Evolutionary conservation across 2,888 invertebrate species (phyloP).

Genomic region (Unio pictorum): DNA sequence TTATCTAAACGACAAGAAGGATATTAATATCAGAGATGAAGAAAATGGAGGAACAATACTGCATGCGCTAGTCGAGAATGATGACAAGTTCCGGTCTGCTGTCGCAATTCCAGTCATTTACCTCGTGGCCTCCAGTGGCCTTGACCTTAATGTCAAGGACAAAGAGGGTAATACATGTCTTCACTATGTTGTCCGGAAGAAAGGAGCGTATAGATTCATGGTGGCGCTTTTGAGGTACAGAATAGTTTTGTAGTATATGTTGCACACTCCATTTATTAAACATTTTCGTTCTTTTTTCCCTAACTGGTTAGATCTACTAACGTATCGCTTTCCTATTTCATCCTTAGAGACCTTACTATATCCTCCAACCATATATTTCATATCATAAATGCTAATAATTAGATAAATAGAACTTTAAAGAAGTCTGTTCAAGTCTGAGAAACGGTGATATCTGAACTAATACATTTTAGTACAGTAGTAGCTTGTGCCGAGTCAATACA

Average conservation of each 20-base stretch:
- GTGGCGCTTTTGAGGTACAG: constrained; percentile 58
- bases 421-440: too few species aligned
- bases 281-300: too few species aligned
- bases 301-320: too few species aligned
- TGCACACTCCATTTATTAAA: neutral
- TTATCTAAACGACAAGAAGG: constrained; percentile 39
- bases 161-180: constrained; percentile 56
- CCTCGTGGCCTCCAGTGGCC: constrained; percentile 52
- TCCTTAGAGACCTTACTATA: too few species aligned
- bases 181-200: constrained; percentile 50
- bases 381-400: too few species aligned
- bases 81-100: constrained; percentile 37
- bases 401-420: too few species aligned
- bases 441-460: too few species aligned
- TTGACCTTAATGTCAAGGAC: constrained; percentile 56
- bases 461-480: too few species aligned
- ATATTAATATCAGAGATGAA: constrained; percentile 43
- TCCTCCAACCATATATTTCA: too few species aligned
- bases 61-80: constrained; percentile 50
- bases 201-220: constrained; percentile 50
- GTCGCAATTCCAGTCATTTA: constrained; percentile 56
- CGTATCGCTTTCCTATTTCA: too few species aligned
- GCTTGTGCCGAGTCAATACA: too few species aligned
- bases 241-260: neutral
- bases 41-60: constrained; percentile 51